Percentiles rank a stretch among this genome's conserved stretches.
These are phyloP conservation scores for Tolmerus cingulatus DNA, from an alignment of 2,888 invertebrate genomes.

Conservation along the genomic window DNA sequence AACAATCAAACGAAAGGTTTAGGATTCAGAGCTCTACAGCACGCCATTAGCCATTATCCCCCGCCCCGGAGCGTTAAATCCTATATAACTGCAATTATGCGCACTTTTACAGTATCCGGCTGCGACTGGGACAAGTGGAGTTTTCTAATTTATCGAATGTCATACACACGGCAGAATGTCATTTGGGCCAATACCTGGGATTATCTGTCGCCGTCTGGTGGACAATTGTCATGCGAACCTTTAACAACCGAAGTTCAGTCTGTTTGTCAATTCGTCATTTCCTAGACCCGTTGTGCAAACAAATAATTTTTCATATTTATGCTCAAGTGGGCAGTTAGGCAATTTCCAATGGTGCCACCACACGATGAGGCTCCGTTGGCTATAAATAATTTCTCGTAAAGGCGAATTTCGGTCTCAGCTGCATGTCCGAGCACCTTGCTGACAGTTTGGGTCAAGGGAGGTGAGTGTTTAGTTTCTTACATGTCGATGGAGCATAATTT, in stretches of 20 bases:
- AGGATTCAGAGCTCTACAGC: neutral
- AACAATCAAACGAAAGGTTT: neutral
- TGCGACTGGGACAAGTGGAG: neutral
- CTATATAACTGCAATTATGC: neutral
- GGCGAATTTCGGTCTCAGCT: neutral
- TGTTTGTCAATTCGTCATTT: neutral
- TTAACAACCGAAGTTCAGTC: neutral
- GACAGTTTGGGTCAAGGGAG: neutral
- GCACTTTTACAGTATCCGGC: neutral
- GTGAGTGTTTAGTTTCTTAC: neutral
- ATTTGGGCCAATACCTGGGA: neutral
- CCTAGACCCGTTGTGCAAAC: neutral
- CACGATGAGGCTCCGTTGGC: neutral
- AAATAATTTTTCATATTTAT: neutral
- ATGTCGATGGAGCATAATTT: neutral
- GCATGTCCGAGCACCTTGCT: neutral
- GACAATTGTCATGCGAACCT: neutral
- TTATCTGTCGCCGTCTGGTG: neutral
- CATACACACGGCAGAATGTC: neutral
- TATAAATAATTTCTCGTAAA: neutral
- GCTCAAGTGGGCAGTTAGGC: neutral
- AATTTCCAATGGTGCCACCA: neutral
- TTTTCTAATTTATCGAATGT: neutral
- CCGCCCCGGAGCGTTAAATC: neutral
- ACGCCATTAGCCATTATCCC: neutral